Conservation (phyloP, 2,113 vertebrate genomes). For the Crotalus tigris region DNA sequence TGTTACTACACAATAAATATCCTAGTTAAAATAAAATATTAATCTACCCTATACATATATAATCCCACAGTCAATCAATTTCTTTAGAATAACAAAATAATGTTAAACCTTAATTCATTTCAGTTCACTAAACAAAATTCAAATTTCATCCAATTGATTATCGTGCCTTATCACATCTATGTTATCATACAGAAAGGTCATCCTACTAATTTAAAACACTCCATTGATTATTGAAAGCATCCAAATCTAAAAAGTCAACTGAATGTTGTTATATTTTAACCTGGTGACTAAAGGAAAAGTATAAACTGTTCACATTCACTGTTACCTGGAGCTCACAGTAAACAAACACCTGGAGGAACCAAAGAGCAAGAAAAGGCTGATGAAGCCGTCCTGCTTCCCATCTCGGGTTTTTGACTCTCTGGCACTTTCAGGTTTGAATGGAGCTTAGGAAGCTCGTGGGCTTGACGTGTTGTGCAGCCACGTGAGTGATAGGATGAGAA, state of each 20-base stretch:
- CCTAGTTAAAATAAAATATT: no score
- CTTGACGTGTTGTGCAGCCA: neutral
- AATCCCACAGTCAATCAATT: no score
- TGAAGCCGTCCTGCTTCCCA: neutral
- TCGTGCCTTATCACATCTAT: no score
- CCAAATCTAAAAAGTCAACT: neutral
- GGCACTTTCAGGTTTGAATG: neutral
- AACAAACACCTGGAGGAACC: neutral
- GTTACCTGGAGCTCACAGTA: neutral
- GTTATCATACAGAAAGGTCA: no score
- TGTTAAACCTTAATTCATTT: no score
- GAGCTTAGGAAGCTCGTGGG: neutral
- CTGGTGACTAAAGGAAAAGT: neutral
- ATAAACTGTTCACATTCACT: neutral
- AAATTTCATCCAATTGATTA: no score
- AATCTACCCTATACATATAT: no score
- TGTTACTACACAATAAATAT: neutral
- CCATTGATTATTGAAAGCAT: no score
- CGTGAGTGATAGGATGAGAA: neutral
- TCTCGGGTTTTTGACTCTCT: neutral
- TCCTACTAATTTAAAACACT: no score
- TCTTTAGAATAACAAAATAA: no score
- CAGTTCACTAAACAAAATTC: no score
- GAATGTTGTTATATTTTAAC: neutral
- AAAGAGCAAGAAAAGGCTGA: neutral